A percentile compares a stretch with the other conserved stretches of the same genome.
These are phyloP conservation scores for Collichthys lucidus DNA, from an alignment of 2,113 vertebrate species.

Conservation along the genomic window DNA sequence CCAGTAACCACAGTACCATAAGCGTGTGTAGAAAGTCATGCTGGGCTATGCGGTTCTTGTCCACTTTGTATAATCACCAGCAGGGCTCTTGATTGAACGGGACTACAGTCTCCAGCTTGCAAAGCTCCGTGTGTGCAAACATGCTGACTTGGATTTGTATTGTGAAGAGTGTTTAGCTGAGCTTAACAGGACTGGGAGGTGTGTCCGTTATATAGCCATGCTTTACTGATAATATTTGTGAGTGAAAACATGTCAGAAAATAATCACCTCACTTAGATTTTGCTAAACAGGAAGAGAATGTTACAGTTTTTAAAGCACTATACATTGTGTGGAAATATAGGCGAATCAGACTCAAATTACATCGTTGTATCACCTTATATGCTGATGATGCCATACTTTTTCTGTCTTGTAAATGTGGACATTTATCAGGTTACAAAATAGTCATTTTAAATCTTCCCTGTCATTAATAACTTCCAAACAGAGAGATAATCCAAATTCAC, in stretches of 20 bases:
- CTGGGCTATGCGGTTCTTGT: constrained; percentile 73
- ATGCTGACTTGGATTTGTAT: constrained; percentile 85
- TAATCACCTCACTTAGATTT: background rate
- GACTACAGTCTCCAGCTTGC: constrained; percentile 73
- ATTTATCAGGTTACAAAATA: no score
- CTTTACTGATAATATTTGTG: constrained; percentile 47
- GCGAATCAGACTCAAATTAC: background rate
- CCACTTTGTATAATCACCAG: constrained; percentile 27
- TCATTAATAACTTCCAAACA: no score
- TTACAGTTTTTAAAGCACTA: background rate
- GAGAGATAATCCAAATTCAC: no score
- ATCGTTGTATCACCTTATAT: background rate
- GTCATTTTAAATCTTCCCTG: no score
- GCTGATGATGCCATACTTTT: no score
- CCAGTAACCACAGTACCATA: constrained; percentile 63
- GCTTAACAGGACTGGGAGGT: constrained; percentile 78
- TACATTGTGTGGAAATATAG: background rate
- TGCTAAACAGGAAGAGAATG: background rate
- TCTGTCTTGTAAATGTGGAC: no score
- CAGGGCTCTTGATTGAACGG: constrained; percentile 46
- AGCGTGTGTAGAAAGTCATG: constrained; percentile 52
- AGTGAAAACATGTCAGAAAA: constrained; percentile 13
- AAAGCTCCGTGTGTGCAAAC: constrained; percentile 73
- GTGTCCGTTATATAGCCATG: constrained; percentile 42
- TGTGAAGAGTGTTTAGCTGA: constrained; percentile 84